Evolutionary conservation across 2,888 invertebrate genomes (phyloP).

Genomic region (Heteromurus nitidus): DNA sequence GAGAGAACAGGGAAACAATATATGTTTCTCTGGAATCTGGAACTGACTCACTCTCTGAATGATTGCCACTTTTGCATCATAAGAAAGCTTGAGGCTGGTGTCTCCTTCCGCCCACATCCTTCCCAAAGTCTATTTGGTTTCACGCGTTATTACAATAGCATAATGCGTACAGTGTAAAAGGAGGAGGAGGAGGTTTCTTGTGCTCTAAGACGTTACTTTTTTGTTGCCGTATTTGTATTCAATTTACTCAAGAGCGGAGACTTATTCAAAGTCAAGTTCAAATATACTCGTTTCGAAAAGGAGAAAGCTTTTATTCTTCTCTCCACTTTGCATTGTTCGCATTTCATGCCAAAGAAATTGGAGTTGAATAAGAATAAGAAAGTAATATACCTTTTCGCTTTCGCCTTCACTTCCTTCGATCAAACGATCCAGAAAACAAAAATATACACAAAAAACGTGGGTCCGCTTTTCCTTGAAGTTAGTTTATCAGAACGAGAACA

Average conservation of each 20-base stretch:
- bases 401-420: conserved; percentile 26
- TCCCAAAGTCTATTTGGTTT: conserved; percentile 25
- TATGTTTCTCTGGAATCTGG: neutral
- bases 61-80: conserved; percentile 14
- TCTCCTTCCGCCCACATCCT: conserved; percentile 1
- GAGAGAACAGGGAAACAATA: neutral
- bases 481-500: no score
- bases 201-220: no score
- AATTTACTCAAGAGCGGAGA: conserved; percentile 1
- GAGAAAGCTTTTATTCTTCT: conserved; percentile 9
- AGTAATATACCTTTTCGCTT: no score
- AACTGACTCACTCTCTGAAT: conserved; percentile 18
- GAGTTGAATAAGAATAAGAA: no score
- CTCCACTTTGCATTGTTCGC: neutral
- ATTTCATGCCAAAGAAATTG: no score
- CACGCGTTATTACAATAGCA: conserved; percentile 14
- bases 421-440: conserved; percentile 12
- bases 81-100: neutral
- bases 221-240: no score
- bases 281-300: neutral
- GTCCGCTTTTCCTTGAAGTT: no score
- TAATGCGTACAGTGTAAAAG: neutral
- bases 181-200: no score
- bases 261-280: conserved; percentile 41
- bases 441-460: no score